These are phyloP conservation scores for Oostethus manadensis DNA, from an alignment of 2,113 vertebrate genomes.

Conservation along the genomic window DNA sequence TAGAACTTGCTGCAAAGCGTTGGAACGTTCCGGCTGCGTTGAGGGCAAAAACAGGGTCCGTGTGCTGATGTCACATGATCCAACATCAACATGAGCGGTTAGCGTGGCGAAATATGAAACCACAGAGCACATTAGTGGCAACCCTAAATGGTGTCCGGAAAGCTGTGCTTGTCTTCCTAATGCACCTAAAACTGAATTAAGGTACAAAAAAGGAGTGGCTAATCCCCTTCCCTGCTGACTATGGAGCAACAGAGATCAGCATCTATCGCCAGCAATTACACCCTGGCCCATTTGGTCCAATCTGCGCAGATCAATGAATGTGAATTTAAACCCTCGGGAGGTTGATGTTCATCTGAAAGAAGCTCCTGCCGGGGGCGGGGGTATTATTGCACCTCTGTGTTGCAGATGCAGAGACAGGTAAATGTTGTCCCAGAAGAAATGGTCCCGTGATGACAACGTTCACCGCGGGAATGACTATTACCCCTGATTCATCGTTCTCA, in stretches of 20 bases:
- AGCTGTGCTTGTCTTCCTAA: background rate
- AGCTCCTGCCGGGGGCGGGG: constrained; percentile 2
- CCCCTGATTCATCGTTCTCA: constrained; percentile 73
- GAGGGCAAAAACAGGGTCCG: too few species aligned
- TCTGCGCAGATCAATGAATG: constrained; percentile 77
- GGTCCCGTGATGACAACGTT: constrained; percentile 66
- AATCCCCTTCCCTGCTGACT: background rate
- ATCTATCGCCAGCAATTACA: constrained; percentile 73
- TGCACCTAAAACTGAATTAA: constrained; percentile 5
- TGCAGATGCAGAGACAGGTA: constrained; percentile 68
- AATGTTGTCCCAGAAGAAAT: constrained; percentile 72
- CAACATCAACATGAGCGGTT: too few species aligned
- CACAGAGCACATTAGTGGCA: background rate
- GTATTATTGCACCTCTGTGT: constrained; percentile 32
- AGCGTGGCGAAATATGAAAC: background rate
- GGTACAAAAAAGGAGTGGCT: constrained; percentile 3
- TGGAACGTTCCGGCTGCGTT: too few species aligned
- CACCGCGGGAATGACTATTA: constrained; percentile 63
- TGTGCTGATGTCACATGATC: too few species aligned
- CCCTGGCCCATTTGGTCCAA: constrained; percentile 89
- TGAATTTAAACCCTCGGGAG: constrained; percentile 45
- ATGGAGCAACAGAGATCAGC: constrained; percentile 4
- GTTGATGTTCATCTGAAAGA: constrained; percentile 20
- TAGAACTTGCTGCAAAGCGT: too few species aligned
- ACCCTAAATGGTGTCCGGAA: background rate